Conservation (phyloP, 1,140 invertebrate genomes). For the Conus betulinus region DNA sequence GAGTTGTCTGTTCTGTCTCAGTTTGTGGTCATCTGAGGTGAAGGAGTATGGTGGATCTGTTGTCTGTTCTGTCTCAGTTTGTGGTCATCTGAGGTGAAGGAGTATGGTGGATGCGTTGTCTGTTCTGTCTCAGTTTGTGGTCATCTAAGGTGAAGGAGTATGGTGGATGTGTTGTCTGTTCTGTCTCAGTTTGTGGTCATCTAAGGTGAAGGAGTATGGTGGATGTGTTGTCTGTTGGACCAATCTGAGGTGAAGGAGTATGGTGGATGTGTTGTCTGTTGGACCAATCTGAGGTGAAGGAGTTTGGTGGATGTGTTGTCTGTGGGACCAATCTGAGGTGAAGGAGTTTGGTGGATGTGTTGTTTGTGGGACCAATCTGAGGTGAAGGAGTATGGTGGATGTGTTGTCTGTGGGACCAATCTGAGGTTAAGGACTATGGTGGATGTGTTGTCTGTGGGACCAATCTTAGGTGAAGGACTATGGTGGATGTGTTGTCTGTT, state of each 20-base stretch:
- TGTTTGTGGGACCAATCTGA: too few relatives aligned
- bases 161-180: background rate
- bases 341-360: too few relatives aligned
- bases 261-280: slow-evolving; percentile 72
- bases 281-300: slow-evolving; percentile 74
- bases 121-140: too few relatives aligned
- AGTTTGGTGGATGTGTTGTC: slow-evolving; percentile 75
- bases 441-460: background rate
- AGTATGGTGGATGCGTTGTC: slow-evolving; percentile 36
- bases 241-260: slow-evolving; percentile 76
- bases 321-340: too few relatives aligned
- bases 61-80: too few relatives aligned
- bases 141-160: background rate
- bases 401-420: background rate
- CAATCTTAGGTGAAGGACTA: background rate
- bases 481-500: slow-evolving; percentile 34
- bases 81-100: too few relatives aligned
- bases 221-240: slow-evolving; percentile 28
- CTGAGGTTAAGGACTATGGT: background rate
- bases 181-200: too few relatives aligned
- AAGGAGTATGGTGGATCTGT: background rate
- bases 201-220: background rate
- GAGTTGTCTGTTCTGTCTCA: too few relatives aligned
- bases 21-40: too few relatives aligned
- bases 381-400: background rate